Evolutionary conservation across 2,113 vertebrate genomes (phyloP), one percentile per base, ranked within the genome.

Genomic region (Opisthocomus hoazin): DNA sequence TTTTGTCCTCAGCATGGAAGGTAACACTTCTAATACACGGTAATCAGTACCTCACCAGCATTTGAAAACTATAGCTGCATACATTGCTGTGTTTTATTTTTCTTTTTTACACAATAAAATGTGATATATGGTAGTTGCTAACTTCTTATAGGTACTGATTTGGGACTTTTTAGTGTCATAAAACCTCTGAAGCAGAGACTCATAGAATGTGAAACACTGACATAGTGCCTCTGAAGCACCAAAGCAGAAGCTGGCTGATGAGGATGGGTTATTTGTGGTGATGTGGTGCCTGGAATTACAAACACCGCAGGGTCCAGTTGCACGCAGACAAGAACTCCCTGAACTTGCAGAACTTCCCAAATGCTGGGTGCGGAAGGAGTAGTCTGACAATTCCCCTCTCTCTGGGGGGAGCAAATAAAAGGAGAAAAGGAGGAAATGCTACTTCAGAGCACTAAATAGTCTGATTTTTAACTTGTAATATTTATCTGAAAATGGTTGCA

Each of bases 131-230:
- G 79, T 65, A 84, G 94, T 96, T 95, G 78, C 74, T 87, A 95
- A 96, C 96, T 95, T 97, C 78, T 37, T 85, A 3, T 23, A 93
- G 92, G 89, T 89, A 96, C 90, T 73, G 81, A 94, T 96, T 95
- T 94, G 91, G 76, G 87, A 94, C 87, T 89, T 97, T 94, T 88
- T 89, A 73, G 54, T 53, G 73, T 61, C 91, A 34, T 97, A 93
- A 95, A 96, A 88, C 68, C 89, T 53, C 82, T 70, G 78, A 66
- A 79, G 88, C 90, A 66, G 74, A 93, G 54, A 57, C 70, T 84
- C 58, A 29, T 63, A 88, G 87, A 91, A 91, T 36, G 58, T 87
- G 87, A 90, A 94, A 85, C 93, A 93, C 51, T 95, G 92, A 77
- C 91, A 74, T 17, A n/a, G 84, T 43, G 88, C 71, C 90, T 94